Evolutionary conservation across 2,113 vertebrate species (phyloP), one percentile per base, ranked within the genome.

Genomic region (Chaetodon auriga): DNA sequence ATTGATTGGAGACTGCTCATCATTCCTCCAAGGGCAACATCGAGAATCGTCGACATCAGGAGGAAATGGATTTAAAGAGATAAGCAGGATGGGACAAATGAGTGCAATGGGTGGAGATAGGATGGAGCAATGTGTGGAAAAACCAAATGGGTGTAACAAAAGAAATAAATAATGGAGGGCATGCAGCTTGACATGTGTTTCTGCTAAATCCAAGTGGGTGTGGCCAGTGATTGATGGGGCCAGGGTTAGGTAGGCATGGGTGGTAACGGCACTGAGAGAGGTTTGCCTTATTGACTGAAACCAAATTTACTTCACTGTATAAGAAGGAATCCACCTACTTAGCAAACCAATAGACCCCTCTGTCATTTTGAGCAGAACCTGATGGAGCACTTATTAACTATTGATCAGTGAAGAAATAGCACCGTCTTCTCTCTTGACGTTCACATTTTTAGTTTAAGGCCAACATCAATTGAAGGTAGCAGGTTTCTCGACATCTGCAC

Each of bases 1-100:
- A 92, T 94, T 90, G 92, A 93, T 93, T 78, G 66, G 82, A 80
- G 73, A 73, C 78, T 76, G 69, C 84, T 86, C 78, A 80, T 89
- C 89, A 81, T 86, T 92, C 77, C 87, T 83, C 76, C 41, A 30
- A 64, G 53, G 74, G 66, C n/a, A 80, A 84, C 82, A 78, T 38
- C 65, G n/a, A 72, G 81, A 78, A 81, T 63, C 61, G 81, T 81
- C 6, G 73, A 73, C 70, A 87, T 82, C 75, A 62, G 30, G 77
- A 78, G 63, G 64, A 60, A 90, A 87, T 60, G 74, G 69, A 63
- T 78, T 71, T 57, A 18, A 7, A 48, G 51, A 58, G 62, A 83
- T 62, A 83, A 81, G 53, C 53, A 64, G 48, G 43, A 53, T 53
- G 65, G 60, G 69, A 83, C 10, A 76, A 76, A 82, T 86, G n/a